Percentiles rank a stretch among this genome's conserved stretches.
Evolutionary conservation across 2,888 invertebrate genomes (phyloP).

Genomic region (Cistogaster globosa): DNA sequence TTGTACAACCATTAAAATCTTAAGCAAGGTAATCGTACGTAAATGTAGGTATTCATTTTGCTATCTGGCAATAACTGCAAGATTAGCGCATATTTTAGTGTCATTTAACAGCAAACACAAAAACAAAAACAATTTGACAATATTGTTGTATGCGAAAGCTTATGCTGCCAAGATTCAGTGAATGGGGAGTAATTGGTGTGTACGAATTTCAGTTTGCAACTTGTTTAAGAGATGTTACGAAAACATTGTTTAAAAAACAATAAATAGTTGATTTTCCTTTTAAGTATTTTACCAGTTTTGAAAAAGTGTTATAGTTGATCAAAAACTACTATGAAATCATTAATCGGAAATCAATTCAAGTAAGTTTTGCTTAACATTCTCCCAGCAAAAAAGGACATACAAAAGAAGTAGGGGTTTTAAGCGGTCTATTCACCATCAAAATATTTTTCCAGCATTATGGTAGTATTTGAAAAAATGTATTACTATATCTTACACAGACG

Average conservation of each 20-base stretch:
- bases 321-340: constrained; percentile 21
- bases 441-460: no score
- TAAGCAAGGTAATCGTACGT: constrained; percentile 1
- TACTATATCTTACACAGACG: no score
- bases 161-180: not conserved
- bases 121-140: constrained; percentile 4
- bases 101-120: constrained; percentile 11
- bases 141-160: not conserved
- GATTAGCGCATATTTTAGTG: constrained; percentile 45
- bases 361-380: no score
- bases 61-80: constrained; percentile 46
- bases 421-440: no score
- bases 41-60: not conserved
- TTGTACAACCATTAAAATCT: constrained; percentile 19
- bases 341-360: no score
- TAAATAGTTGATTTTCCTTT: not conserved
- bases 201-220: constrained; percentile 29
- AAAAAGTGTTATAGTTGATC: not conserved
- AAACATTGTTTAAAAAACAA: constrained; percentile 33
- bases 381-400: no score
- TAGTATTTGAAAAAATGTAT: no score
- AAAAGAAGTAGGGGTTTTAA: no score
- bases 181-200: constrained; percentile 37
- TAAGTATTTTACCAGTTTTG: constrained; percentile 1
- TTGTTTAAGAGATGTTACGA: constrained; percentile 34